phyloP scores from a whole-genome alignment of 23 tunicate species.

The Ascidia mentula region DNA sequence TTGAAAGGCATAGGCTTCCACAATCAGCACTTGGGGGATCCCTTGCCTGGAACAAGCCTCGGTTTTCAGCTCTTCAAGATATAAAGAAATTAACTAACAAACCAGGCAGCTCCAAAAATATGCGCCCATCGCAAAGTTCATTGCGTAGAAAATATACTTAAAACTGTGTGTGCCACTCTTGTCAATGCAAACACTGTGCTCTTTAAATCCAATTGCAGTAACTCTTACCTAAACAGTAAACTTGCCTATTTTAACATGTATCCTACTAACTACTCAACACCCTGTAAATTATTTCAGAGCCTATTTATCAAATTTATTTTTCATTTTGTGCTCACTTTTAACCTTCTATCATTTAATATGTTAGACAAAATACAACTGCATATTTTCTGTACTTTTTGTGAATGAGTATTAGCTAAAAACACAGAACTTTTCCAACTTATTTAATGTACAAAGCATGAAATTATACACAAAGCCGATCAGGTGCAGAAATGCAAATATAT shows the following conservation, averaged over 20 bases:
- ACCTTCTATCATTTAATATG: too few relatives aligned
- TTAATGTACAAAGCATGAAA: too few relatives aligned
- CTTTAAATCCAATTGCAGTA: neutral
- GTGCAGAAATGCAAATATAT: too few relatives aligned
- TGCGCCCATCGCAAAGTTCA: neutral
- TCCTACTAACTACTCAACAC: too few relatives aligned
- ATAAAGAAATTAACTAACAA: neutral
- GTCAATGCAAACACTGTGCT: neutral
- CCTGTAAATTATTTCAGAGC: too few relatives aligned
- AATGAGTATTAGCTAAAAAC: too few relatives aligned
- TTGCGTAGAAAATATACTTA: neutral
- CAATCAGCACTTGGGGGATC: conserved; percentile 2
- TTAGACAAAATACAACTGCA: too few relatives aligned
- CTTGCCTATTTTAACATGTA: neutral
- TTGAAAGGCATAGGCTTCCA: conserved; percentile 3
- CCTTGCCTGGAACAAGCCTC: conserved; percentile 31
- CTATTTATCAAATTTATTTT: too few relatives aligned
- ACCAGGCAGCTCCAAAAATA: neutral
- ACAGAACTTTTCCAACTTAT: too few relatives aligned
- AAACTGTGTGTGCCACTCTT: neutral
- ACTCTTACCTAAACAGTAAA: neutral
- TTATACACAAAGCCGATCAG: too few relatives aligned
- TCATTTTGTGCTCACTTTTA: too few relatives aligned
- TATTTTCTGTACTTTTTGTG: too few relatives aligned
- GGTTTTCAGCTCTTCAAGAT: conserved; percentile 26